Conservation (phyloP, 2,113 vertebrate genomes). For the human region GRCh38 chr6:145365001-145365500, state of each 20-base stretch:
- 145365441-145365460: too few relatives aligned
- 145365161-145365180: neutral
- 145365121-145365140: neutral
- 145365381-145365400: too few relatives aligned
- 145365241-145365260: neutral
- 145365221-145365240: neutral
- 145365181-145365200: slow-evolving; percentile 4
- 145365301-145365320: neutral
- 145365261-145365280: neutral
- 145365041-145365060: neutral
- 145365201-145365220: neutral
- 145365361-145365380: too few relatives aligned
- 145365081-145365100: neutral
- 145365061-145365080: neutral
- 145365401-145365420: too few relatives aligned
- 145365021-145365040: neutral
- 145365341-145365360: too few relatives aligned
- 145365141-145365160: neutral
- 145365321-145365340: too few relatives aligned
- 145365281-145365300: neutral
- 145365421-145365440: too few relatives aligned
- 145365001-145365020: neutral
- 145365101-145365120: neutral
- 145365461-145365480: too few relatives aligned
- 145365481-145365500: too few relatives aligned